phyloP scores from a whole-genome alignment of 2,797 vertebrate genomes.

The Molossus molossus region DNA sequence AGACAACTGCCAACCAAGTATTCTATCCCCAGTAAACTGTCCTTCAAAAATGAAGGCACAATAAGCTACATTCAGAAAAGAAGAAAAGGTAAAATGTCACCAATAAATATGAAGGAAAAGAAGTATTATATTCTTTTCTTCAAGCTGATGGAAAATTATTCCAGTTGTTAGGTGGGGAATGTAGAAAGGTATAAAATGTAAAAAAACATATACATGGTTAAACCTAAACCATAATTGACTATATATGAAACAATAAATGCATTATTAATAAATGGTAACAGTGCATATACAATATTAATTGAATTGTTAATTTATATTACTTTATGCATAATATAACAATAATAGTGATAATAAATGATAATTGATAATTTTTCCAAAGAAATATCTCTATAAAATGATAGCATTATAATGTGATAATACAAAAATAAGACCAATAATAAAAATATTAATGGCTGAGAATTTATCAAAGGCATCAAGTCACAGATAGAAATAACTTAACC shows the following conservation, averaged over 20 bases:
- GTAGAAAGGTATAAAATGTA: no score
- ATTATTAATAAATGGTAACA: background rate
- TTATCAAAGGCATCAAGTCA: background rate
- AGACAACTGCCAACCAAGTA: background rate
- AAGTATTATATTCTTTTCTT: background rate
- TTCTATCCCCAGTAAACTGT: background rate
- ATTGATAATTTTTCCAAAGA: background rate
- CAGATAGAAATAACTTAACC: background rate
- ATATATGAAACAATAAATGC: background rate
- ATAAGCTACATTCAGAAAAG: background rate
- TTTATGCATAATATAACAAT: background rate
- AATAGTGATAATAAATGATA: background rate
- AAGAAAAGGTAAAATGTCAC: background rate
- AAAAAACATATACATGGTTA: no score
- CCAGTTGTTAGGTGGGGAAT: no score
- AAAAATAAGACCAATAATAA: background rate
- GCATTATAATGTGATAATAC: background rate
- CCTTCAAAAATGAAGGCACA: background rate
- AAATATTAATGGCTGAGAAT: background rate
- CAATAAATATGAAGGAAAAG: background rate
- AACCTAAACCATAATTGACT: background rate
- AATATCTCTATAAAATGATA: background rate
- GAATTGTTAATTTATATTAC: background rate
- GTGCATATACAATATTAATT: background rate
- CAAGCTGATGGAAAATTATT: background rate